Conservation (phyloP, 2,888 invertebrate genomes). For the Leucoptera coffeella region DNA sequence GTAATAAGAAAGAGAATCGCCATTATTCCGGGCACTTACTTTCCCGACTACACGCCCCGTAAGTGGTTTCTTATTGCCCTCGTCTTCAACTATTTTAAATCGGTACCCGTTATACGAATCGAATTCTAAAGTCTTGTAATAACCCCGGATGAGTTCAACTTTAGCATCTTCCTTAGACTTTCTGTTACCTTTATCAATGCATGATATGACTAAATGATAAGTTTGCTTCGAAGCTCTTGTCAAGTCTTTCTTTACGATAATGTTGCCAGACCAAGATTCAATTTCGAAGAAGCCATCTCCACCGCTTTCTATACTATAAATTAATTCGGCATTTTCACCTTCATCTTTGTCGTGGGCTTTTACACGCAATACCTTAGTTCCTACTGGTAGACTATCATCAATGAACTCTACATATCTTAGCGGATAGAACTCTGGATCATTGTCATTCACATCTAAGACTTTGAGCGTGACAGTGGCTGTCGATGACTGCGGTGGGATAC, state of each 20-base stretch:
- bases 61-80: slow-evolving; percentile 55
- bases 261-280: slow-evolving; percentile 70
- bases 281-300: slow-evolving; percentile 75
- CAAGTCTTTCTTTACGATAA: slow-evolving; percentile 62
- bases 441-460: slow-evolving; percentile 87
- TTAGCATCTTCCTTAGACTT: slow-evolving; percentile 67
- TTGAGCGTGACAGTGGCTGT: slow-evolving; percentile 79
- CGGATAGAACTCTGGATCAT: slow-evolving; percentile 88
- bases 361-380: slow-evolving; percentile 65
- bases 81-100: slow-evolving; percentile 80
- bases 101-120: slow-evolving; percentile 71
- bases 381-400: slow-evolving; percentile 59
- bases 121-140: slow-evolving; percentile 69
- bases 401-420: slow-evolving; percentile 75
- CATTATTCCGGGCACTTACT: slow-evolving; percentile 55
- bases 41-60: slow-evolving; percentile 71
- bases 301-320: slow-evolving; percentile 72
- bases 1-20: slow-evolving; percentile 63
- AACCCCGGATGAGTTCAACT: slow-evolving; percentile 73
- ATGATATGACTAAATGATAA: slow-evolving; percentile 70
- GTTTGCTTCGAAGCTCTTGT: slow-evolving; percentile 60
- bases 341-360: slow-evolving; percentile 81
- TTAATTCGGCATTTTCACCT: slow-evolving; percentile 79
- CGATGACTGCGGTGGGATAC: slow-evolving; percentile 83
- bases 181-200: slow-evolving; percentile 75